These are phyloP conservation scores for Bergia sp. DNA, from an alignment of 92 coral and sea anemone species.

Conservation along the genomic window DNA sequence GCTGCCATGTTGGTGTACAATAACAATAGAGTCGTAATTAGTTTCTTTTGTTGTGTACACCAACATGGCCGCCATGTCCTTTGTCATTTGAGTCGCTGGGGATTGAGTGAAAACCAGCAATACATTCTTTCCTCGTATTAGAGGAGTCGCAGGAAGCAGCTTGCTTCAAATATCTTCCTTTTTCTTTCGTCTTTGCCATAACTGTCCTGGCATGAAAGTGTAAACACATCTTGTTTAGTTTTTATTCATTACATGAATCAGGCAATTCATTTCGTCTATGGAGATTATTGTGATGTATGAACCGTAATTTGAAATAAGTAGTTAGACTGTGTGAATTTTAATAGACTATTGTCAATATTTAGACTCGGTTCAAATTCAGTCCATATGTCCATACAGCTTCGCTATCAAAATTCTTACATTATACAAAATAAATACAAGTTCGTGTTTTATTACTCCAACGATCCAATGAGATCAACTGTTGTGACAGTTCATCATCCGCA, in stretches of 20 bases:
- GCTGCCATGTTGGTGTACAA: too few relatives aligned
- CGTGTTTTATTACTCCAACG: background rate
- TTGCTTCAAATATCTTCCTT: background rate
- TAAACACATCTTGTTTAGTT: background rate
- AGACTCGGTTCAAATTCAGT: background rate
- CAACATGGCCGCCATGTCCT: too few relatives aligned
- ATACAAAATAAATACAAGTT: background rate
- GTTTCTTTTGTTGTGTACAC: too few relatives aligned
- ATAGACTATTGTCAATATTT: too few relatives aligned
- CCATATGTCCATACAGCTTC: background rate
- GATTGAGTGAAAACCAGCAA: too few relatives aligned
- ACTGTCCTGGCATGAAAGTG: background rate
- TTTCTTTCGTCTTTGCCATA: background rate
- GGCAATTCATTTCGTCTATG: background rate
- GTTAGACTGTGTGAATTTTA: too few relatives aligned
- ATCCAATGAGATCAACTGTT: slow-evolving; percentile 4
- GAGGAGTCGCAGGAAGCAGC: background rate
- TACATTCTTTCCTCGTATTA: too few relatives aligned
- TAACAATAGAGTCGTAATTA: too few relatives aligned
- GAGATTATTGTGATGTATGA: too few relatives aligned
- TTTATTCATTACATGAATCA: background rate
- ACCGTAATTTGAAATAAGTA: too few relatives aligned
- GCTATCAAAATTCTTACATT: background rate
- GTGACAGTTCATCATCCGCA: background rate
- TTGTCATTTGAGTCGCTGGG: too few relatives aligned